Evolutionary conservation across 1,140 invertebrate genomes (phyloP), one percentile per base, ranked within the genome.

Genomic region (Drosophila tsacasi): DNA sequence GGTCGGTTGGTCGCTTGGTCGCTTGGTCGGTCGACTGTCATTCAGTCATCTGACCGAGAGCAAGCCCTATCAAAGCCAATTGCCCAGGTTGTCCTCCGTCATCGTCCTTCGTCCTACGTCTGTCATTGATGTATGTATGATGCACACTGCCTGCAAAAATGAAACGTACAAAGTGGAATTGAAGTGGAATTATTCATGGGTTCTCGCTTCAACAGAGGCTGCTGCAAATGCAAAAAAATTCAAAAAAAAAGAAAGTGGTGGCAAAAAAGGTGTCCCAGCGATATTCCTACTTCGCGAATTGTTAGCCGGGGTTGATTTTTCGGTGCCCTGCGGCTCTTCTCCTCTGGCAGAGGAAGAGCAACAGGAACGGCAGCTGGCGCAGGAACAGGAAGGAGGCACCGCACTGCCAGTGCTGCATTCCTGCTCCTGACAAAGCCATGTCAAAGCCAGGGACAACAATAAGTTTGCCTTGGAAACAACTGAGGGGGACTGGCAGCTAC

Each of bases 151-250:
- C 54, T 42, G 69, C 76, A 87, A 89, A 87, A 84, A 87, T 89
- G 77, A 87, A 89, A 89, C 81, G 81, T 79, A 89, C 81, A 89
- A 86, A 84, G 85, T 87, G 83, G 54, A 89, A 89, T 87, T 87
- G 83, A 83, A 87, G 80, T 84, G 81, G 85, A 89, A 89, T 89
- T 89, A 89, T 89, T 89, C 84, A 89, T 89, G 77, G 84, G 77
- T 69, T 77, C 81, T 76, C 52, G 25, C 65, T 71, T 62, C 30
- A 32, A 23, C 37, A 32, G 60, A 21, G 9, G 5, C 12, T 3
- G 21, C n/a, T 30, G 30, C 8, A 30, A 30, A n/a, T n/a, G n/a
- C 27, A 30, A 30, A 8, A 30, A 30, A 30, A 30, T 1, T 30
- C 1, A 30, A 30, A 27, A 30, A 7, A 0, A 3, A 17, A 54